Evolutionary conservation across 2,888 invertebrate species (phyloP).

Genomic region (Entomobrya proxima): DNA sequence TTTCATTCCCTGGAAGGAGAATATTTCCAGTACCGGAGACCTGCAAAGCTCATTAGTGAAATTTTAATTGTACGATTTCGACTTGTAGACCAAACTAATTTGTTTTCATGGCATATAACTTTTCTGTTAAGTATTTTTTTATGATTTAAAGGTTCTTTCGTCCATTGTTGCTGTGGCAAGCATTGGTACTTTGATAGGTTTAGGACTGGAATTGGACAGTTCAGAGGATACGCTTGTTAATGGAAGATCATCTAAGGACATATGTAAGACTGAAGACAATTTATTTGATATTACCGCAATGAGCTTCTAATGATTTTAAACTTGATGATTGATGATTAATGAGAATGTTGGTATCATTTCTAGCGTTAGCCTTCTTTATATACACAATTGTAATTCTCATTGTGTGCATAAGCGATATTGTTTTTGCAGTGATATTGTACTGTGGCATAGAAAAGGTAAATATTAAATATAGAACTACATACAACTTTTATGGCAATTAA

Average conservation of each 20-base stretch:
- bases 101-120: too few relatives aligned
- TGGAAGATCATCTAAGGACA: neutral
- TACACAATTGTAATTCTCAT: slow-evolving; percentile 55
- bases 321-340: neutral
- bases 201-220: slow-evolving; percentile 19
- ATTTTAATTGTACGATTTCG: slow-evolving; percentile 54
- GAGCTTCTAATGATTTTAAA: neutral
- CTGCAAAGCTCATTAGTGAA: slow-evolving; percentile 61
- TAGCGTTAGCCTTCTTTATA: slow-evolving; percentile 56
- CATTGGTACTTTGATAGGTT: slow-evolving; percentile 38
- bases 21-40: slow-evolving; percentile 57
- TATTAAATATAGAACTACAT: neutral
- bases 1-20: slow-evolving; percentile 49
- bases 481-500: neutral
- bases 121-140: neutral
- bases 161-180: slow-evolving; percentile 19
- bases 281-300: neutral
- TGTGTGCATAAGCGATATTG: slow-evolving; percentile 48
- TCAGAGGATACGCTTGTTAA: neutral
- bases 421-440: slow-evolving; percentile 50
- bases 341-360: neutral
- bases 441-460: slow-evolving; percentile 50
- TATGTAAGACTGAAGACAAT: neutral
- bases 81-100: too few relatives aligned
- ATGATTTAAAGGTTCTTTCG: slow-evolving; percentile 29